Percentiles rank a stretch among this genome's conserved stretches.
Conservation (phyloP, 2,113 vertebrate species). For the Gymnobelideus leadbeateri region DNA sequence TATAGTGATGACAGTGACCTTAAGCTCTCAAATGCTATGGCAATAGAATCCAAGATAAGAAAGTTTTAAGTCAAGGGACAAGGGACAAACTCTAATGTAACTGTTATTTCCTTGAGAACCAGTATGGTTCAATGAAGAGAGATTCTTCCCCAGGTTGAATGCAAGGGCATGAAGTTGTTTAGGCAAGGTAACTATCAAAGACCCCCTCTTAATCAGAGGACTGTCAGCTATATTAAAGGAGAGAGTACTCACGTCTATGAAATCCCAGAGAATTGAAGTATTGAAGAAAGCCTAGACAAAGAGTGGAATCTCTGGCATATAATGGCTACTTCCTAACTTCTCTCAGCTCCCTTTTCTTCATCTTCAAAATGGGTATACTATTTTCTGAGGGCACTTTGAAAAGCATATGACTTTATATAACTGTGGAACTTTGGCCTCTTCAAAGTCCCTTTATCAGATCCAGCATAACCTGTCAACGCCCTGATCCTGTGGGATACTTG, state of each 20-base stretch:
- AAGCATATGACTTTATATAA: background rate
- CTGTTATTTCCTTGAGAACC: background rate
- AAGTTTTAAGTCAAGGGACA: background rate
- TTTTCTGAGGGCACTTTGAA: background rate
- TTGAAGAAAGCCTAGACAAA: background rate
- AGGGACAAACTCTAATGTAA: background rate
- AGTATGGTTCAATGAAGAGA: background rate
- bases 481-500: background rate
- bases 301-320: background rate
- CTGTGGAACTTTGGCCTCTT: background rate
- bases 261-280: background rate
- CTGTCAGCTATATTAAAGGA: background rate
- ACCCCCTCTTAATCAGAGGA: background rate
- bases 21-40: background rate
- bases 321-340: background rate
- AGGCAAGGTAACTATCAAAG: background rate
- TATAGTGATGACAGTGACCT: background rate
- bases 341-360: background rate
- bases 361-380: background rate
- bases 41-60: background rate
- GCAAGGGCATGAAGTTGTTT: background rate
- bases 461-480: background rate
- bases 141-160: background rate
- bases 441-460: background rate
- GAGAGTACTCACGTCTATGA: background rate